Conservation (phyloP, 2,113 vertebrate species). For the Bettongia penicillata region DNA sequence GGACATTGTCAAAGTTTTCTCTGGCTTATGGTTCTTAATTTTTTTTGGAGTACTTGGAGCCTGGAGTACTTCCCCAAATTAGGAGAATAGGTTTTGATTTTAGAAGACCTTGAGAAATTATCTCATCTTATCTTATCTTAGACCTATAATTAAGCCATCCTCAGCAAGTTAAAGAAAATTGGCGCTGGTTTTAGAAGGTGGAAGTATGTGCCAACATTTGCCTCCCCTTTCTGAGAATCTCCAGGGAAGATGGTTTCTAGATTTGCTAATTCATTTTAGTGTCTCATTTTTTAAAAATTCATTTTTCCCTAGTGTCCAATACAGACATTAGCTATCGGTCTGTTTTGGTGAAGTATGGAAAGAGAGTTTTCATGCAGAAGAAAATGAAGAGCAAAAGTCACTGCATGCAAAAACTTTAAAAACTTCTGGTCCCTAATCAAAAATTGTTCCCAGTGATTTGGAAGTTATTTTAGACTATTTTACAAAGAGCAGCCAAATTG, state of each 20-base stretch:
- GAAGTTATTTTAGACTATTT: not conserved
- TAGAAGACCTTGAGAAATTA: constrained; percentile 29
- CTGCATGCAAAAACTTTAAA: not conserved
- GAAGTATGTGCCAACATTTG: constrained; percentile 8
- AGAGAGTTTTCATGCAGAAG: not conserved
- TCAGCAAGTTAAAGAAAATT: constrained; percentile 38
- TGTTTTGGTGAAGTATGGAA: not conserved
- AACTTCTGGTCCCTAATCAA: not conserved
- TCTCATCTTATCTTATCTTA: constrained; percentile 33
- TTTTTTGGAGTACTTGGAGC: not conserved
- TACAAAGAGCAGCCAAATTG: not conserved
- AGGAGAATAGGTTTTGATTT: constrained; percentile 29
- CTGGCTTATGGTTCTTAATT: constrained; percentile 27
- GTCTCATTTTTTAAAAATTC: not conserved
- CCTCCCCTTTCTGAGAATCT: constrained; percentile 43
- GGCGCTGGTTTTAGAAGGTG: constrained; percentile 37
- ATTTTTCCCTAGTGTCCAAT: not conserved
- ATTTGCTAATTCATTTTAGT: constrained; percentile 31
- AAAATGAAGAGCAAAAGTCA: not conserved
- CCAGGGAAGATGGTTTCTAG: constrained; percentile 34
- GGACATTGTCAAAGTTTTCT: constrained; percentile 40
- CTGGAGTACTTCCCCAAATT: constrained; percentile 50
- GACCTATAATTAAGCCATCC: constrained; percentile 30
- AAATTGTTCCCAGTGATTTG: not conserved
- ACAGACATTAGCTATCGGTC: not conserved